Percentiles rank a stretch among this genome's conserved stretches.
phyloP scores from a whole-genome alignment of 2,888 invertebrate species.

The Tetheella fluctuosa region DNA sequence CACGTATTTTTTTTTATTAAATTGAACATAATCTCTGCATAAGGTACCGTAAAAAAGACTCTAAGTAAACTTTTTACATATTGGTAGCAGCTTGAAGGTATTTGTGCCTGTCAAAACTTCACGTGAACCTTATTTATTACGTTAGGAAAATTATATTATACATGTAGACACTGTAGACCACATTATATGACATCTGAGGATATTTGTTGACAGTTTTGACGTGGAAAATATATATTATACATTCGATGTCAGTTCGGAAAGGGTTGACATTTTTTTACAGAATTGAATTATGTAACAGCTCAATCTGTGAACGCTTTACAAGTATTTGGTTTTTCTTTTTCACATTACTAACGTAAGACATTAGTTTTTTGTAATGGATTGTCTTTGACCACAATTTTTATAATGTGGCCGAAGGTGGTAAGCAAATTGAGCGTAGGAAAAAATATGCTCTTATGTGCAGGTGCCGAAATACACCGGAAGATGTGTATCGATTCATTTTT shows the following conservation, averaged over 20 bases:
- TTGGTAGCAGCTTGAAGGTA: conserved; percentile 42
- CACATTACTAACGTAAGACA: too few relatives aligned
- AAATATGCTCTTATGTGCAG: too few relatives aligned
- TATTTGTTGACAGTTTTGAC: background rate
- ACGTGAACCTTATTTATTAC: background rate
- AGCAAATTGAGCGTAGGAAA: too few relatives aligned
- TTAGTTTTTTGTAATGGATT: too few relatives aligned
- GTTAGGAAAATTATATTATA: background rate
- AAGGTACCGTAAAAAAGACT: conserved; percentile 47
- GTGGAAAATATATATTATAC: background rate
- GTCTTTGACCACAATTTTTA: too few relatives aligned
- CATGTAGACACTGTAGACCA: background rate
- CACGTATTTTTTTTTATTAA: background rate
- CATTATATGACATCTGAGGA: background rate
- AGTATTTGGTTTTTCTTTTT: too few relatives aligned
- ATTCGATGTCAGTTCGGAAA: background rate
- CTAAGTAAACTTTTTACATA: conserved; percentile 49
- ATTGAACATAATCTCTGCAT: conserved; percentile 46
- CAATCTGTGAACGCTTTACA: too few relatives aligned
- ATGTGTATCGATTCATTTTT: too few relatives aligned
- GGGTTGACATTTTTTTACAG: background rate
- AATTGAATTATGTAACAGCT: background rate
- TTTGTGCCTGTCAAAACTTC: conserved; percentile 30
- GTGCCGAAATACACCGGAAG: too few relatives aligned
- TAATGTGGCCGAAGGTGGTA: too few relatives aligned